A percentile compares a stretch with the other conserved stretches of the same genome.
phyloP scores from a whole-genome alignment of 2,113 vertebrate genomes.

The Potamarius usumacintae region DNA sequence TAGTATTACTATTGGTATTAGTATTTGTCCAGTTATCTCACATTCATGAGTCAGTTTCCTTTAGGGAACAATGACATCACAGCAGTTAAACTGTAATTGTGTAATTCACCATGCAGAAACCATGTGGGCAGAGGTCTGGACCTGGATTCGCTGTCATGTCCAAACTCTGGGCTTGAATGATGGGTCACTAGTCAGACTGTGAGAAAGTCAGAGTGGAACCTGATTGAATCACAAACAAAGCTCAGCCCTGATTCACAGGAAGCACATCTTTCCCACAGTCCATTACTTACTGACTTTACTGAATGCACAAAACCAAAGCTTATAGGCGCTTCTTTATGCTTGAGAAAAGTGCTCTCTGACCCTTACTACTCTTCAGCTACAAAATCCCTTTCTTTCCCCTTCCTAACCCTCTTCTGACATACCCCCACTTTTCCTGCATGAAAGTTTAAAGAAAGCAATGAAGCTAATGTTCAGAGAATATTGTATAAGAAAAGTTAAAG shows the following conservation, averaged over 20 bases:
- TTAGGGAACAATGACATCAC: background rate
- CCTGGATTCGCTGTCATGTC: slow-evolving; percentile 83
- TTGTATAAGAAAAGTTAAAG: background rate
- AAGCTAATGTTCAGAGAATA: background rate
- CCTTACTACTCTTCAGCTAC: slow-evolving; percentile 3
- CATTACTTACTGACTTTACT: slow-evolving; percentile 70
- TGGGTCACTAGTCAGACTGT: slow-evolving; percentile 77
- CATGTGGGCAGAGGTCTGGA: slow-evolving; percentile 73
- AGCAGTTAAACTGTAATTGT: background rate
- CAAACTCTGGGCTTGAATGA: slow-evolving; percentile 74
- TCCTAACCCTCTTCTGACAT: slow-evolving; percentile 28
- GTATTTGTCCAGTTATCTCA: background rate
- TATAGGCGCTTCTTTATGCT: slow-evolving; percentile 61
- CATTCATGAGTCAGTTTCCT: background rate
- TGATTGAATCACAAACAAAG: slow-evolving; percentile 52
- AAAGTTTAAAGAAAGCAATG: slow-evolving; percentile 7
- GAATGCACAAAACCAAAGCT: slow-evolving; percentile 62
- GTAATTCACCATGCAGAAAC: background rate
- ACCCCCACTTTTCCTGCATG: slow-evolving; percentile 48
- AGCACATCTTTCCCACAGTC: slow-evolving; percentile 76
- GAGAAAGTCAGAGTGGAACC: slow-evolving; percentile 58
- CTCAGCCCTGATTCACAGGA: slow-evolving; percentile 38
- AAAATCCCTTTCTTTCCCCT: slow-evolving; percentile 35
- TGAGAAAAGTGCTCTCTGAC: slow-evolving; percentile 50
- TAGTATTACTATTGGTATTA: background rate